phyloP scores from a whole-genome alignment of 1,140 invertebrate species.

The Pogonomyrmex californicus region DNA sequence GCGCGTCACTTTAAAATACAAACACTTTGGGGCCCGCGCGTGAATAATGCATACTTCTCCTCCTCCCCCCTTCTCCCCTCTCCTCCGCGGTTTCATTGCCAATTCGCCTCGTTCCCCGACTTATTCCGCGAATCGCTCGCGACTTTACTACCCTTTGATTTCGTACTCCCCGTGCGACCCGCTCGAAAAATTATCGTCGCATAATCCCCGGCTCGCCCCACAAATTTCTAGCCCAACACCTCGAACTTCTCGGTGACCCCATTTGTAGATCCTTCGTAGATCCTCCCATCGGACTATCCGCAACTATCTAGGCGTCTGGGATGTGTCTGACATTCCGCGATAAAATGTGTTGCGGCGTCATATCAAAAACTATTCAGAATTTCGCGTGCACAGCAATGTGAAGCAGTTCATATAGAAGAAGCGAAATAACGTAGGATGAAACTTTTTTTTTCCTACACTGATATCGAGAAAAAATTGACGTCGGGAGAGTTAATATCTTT shows the following conservation, averaged over 20 bases:
- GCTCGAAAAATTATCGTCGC: slow-evolving; percentile 49
- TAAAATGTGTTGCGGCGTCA: slow-evolving; percentile 50
- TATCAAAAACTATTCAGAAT: slow-evolving; percentile 11
- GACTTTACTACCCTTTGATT: slow-evolving; percentile 6
- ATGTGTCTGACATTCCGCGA: slow-evolving; percentile 53
- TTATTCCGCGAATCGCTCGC: slow-evolving; percentile 49
- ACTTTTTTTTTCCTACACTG: background rate
- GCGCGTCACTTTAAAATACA: slow-evolving; percentile 74
- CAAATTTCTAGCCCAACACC: slow-evolving; percentile 49
- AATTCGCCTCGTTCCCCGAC: slow-evolving; percentile 45
- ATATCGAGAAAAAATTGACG: background rate
- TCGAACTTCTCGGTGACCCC: slow-evolving; percentile 45
- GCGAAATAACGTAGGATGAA: background rate
- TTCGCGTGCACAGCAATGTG: background rate
- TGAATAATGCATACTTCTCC: slow-evolving; percentile 69
- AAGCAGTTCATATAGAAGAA: background rate
- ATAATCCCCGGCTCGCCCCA: slow-evolving; percentile 5
- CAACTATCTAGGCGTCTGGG: slow-evolving; percentile 43
- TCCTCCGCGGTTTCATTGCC: slow-evolving; percentile 25
- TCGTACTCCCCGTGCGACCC: background rate
- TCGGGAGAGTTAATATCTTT: background rate
- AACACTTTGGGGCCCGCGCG: slow-evolving; percentile 64
- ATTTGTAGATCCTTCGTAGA: slow-evolving; percentile 41
- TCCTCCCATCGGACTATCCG: slow-evolving; percentile 42
- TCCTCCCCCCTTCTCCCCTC: no score